Percentiles rank a stretch among this genome's conserved stretches.
phyloP scores from a whole-genome alignment of 2,888 invertebrate genomes.

The Harmothoe impar region DNA sequence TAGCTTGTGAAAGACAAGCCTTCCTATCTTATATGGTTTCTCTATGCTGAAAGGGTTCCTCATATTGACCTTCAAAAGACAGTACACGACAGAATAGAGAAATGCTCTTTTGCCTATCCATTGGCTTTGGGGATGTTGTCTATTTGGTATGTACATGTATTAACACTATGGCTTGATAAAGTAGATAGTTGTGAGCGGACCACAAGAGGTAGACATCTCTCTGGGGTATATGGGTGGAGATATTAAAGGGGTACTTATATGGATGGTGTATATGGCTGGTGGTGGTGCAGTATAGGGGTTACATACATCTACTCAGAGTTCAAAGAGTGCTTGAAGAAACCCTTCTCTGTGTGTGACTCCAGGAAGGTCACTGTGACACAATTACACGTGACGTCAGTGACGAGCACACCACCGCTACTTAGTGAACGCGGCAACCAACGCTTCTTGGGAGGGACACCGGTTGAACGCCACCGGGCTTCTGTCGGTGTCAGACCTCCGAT shows the following conservation, averaged over 20 bases:
- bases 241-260: too few relatives aligned
- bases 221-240: not conserved
- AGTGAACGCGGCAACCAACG: constrained; percentile 61
- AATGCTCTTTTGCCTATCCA: not conserved
- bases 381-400: constrained; percentile 77
- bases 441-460: constrained; percentile 60
- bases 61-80: too few relatives aligned
- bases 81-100: too few relatives aligned
- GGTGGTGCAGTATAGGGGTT: not conserved
- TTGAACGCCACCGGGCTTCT: constrained; percentile 40
- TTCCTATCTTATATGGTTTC: too few relatives aligned
- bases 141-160: not conserved
- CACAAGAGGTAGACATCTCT: not conserved
- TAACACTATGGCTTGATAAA: not conserved
- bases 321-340: constrained; percentile 74
- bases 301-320: not conserved
- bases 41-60: too few relatives aligned
- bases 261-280: too few relatives aligned
- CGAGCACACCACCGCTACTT: constrained; percentile 71
- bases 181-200: not conserved
- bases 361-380: constrained; percentile 76
- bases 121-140: not conserved
- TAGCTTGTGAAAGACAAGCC: too few relatives aligned
- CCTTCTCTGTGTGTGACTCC: constrained; percentile 75
- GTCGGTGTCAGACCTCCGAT: constrained; percentile 32